phyloP scores from a whole-genome alignment of 2,113 vertebrate genomes.

The Hippocampus abdominalis region DNA sequence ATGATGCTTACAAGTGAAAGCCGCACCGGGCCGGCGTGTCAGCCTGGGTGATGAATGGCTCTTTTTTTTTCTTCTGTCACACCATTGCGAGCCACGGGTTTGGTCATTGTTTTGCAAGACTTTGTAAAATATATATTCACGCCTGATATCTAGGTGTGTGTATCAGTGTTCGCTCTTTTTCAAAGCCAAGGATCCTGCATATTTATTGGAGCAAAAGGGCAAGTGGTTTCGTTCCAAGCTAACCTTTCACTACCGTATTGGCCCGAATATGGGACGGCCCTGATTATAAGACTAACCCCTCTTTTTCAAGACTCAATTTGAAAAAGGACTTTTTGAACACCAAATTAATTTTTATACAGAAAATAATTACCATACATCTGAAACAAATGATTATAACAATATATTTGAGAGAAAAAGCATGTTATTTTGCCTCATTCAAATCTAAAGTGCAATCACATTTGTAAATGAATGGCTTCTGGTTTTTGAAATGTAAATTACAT shows the following conservation, averaged over 20 bases:
- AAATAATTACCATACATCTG: too few species aligned
- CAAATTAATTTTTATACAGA: too few species aligned
- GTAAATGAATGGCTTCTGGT: too few species aligned
- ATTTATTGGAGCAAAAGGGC: conserved; percentile 24
- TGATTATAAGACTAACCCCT: too few species aligned
- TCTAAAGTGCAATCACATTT: too few species aligned
- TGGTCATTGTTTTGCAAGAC: conserved; percentile 8
- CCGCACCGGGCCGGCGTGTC: conserved; percentile 61
- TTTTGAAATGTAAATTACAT: too few species aligned
- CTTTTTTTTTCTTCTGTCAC: conserved; percentile 32
- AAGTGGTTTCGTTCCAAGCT: conserved; percentile 36
- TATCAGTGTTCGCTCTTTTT: conserved; percentile 16
- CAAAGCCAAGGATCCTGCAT: conserved; percentile 31
- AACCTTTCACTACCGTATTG: conserved; percentile 60
- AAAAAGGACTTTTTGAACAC: too few species aligned
- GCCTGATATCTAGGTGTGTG: conserved; percentile 7
- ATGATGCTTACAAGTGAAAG: conserved; percentile 72
- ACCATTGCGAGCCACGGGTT: conserved; percentile 18
- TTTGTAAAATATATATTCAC: conserved; percentile 16
- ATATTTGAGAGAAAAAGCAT: too few species aligned
- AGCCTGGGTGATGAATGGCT: conserved; percentile 49
- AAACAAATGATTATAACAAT: too few species aligned
- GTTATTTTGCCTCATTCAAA: too few species aligned
- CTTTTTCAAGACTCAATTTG: too few species aligned
- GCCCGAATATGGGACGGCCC: too few species aligned